These are phyloP conservation scores for Chalcis sispes DNA, from an alignment of 2,888 invertebrate species.

Conservation along the genomic window DNA sequence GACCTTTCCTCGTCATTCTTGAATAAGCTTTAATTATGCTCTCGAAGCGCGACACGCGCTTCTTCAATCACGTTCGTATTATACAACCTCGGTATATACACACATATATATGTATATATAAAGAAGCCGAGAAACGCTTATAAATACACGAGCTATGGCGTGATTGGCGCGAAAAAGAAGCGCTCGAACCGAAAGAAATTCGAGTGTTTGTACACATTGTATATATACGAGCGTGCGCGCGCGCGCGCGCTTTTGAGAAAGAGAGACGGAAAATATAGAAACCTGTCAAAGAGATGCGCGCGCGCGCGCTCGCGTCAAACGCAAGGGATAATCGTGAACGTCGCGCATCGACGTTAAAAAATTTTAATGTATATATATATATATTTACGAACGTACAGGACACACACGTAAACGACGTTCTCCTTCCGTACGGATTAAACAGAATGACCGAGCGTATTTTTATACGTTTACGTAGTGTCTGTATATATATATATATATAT, in stretches of 20 bases:
- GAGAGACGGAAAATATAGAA: not conserved
- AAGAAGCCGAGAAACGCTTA: too few relatives aligned
- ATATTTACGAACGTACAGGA: not conserved
- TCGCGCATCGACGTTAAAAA: too few relatives aligned
- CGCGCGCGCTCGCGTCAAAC: not conserved
- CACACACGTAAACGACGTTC: conserved; percentile 19
- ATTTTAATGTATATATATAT: too few relatives aligned
- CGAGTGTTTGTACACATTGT: not conserved
- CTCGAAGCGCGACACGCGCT: too few relatives aligned
- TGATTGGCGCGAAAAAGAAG: conserved; percentile 12
- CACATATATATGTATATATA: too few relatives aligned
- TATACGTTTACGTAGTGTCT: not conserved
- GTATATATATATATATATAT: too few relatives aligned
- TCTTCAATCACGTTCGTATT: too few relatives aligned
- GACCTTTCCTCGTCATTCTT: too few relatives aligned
- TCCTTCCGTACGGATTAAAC: conserved; percentile 62
- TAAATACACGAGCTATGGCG: not conserved
- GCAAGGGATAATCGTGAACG: too few relatives aligned
- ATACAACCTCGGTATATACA: too few relatives aligned
- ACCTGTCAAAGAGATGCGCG: conserved; percentile 19
- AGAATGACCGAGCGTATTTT: conserved; percentile 68
- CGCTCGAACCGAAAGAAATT: not conserved
- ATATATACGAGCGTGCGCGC: not conserved
- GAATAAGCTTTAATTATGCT: too few relatives aligned
- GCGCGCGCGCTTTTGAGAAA: too few relatives aligned